Conservation (phyloP, 2,888 invertebrate genomes). For the Sesia apiformis region DNA sequence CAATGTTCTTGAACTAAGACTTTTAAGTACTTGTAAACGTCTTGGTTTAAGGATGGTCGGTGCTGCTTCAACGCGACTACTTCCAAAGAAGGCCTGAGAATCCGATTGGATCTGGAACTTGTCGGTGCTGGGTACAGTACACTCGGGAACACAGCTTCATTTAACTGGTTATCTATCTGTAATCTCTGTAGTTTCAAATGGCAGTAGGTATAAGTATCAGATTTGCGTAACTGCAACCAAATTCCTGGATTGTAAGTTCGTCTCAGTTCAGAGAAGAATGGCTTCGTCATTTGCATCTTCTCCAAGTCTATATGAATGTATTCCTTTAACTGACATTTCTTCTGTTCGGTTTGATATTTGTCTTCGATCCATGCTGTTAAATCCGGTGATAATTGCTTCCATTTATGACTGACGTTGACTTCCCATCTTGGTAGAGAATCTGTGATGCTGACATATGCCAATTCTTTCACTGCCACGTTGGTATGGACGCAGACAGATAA, state of each 20-base stretch:
- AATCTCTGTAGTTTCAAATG: slow-evolving; percentile 79
- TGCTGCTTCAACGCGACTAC: slow-evolving; percentile 70
- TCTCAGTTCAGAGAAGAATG: slow-evolving; percentile 85
- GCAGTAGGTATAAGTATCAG: slow-evolving; percentile 78
- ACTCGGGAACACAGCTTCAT: slow-evolving; percentile 81
- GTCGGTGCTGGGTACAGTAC: slow-evolving; percentile 77
- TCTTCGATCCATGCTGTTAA: slow-evolving; percentile 88
- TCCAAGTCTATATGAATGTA: slow-evolving; percentile 86
- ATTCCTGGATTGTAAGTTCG: slow-evolving; percentile 83
- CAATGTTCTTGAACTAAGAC: slow-evolving; percentile 79
- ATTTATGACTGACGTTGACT: slow-evolving; percentile 84
- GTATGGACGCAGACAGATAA: slow-evolving; percentile 73
- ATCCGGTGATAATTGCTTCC: slow-evolving; percentile 86
- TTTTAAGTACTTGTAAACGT: slow-evolving; percentile 77
- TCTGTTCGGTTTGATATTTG: slow-evolving; percentile 80
- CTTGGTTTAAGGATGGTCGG: slow-evolving; percentile 61
- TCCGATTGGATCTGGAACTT: slow-evolving; percentile 32
- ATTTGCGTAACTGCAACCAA: slow-evolving; percentile 82
- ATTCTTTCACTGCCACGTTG: slow-evolving; percentile 69
- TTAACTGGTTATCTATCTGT: slow-evolving; percentile 85
- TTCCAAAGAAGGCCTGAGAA: slow-evolving; percentile 75
- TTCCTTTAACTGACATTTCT: slow-evolving; percentile 84
- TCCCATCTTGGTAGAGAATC: slow-evolving; percentile 87
- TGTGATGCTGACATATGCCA: slow-evolving; percentile 79
- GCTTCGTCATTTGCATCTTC: slow-evolving; percentile 91